Base-by-base conservation (phyloP, 1,140 invertebrate species). In the Ericerus pela region DNA sequence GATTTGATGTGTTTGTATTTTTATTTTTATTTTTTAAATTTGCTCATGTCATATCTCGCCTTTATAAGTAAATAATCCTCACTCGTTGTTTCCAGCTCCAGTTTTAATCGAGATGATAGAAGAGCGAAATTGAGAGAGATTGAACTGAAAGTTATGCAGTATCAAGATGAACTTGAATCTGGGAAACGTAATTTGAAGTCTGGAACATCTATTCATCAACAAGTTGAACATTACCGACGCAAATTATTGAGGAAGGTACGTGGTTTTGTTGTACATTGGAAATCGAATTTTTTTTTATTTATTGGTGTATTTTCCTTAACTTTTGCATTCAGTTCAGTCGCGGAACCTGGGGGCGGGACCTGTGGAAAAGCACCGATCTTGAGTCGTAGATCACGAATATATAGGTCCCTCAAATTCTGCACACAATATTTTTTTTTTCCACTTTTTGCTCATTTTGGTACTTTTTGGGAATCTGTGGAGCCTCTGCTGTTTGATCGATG, bases 111-210 rank as follows among this genome's bases (percentile, higher is more conserved):
- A 65, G 83, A 91, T 70, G 83, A 88, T 66, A 79, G 83, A 61
- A 76, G 92, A 33, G 80, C 79, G 59, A 85, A 86, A 68, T 71
- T 97, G 33, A 75, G 92, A 53, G 91, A 95, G 69, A 89, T 97
- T 62, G 93, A 97, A 75, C 73, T 95, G 38, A 92, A 93, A 73
- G 88, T 90, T 14, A 78, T 96, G 72, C 86, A 91, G 66, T 96
- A 94, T 74, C 91, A 95, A 73, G 93, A 97, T 75, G 92, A 96
- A 71, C 69, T 96, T 41, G 93, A 96, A 72, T 83, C 80, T 16
- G 90, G 91, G 2, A 78, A 81, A 64, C 74, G 84, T 56, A 76
- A 75, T 33, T 66, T 88, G 1, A 89, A 91, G 70, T 70, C 79
- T 20, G 84, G 82, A 6, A 85, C 88, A 77, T 79, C 79, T 12